Base-by-base conservation (phyloP, 2,113 vertebrate species). In the Seriola quinqueradiata region DNA sequence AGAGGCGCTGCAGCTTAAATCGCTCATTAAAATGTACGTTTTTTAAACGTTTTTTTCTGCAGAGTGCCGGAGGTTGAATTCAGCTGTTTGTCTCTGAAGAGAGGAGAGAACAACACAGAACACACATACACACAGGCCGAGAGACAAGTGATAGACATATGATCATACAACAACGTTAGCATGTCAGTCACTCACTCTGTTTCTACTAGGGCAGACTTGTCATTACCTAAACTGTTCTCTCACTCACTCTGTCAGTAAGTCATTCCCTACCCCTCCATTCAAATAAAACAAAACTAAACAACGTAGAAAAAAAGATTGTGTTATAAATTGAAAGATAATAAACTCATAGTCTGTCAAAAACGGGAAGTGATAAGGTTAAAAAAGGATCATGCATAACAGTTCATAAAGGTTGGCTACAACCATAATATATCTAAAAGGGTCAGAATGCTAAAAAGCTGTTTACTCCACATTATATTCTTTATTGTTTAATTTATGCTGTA, bases 221-320 rank as follows among this genome's bases (percentile, higher is more conserved):
- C 78, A 77, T 59, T 71, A 61, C 78, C 38, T 85, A 72, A 76
- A 77, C 73, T 72, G 13, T 66, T 77, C 61, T 55, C 67, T 76
- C 57, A 80, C n/a, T 55, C 66, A 64, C 21, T 59, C 65, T 70
- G 79, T 74, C 84, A 67, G 38, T 61, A 21, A 64, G 32, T 9
- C 14, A 14, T 32, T 71, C 25, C 10, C 70, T 23, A 21, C 50
- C 17, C 58, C 54, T 13, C 44, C 67, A 55, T 19, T 25, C 25
- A 69, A 58, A 58, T 8, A 25, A 23, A 55, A 23, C 21, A 23
- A 19, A 23, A 19, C 48, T 28, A 28, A 19, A 50, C 17, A 19
- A 16, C 28, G 28, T 28, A 52, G 14, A 46, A 46, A 46, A 46
- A 46, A 46, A 46, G 16, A 46, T 1, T 1, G 1, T 48, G 13